phyloP scores from a whole-genome alignment of 2,888 invertebrate species.

The Rhingia campestris region DNA sequence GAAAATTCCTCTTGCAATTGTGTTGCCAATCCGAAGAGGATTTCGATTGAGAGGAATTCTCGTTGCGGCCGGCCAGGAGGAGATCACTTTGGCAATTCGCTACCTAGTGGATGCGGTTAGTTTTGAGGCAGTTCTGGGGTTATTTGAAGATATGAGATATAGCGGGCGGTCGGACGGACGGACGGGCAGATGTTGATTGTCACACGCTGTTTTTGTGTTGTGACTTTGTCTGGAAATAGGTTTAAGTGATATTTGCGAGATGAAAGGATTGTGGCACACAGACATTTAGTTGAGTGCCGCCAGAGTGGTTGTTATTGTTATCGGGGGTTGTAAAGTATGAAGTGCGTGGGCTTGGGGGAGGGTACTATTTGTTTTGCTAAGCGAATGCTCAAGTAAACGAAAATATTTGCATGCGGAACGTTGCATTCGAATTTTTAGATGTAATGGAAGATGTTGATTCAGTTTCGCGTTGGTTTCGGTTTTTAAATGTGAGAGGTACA shows the following conservation, averaged over 20 bases:
- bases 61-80: background rate
- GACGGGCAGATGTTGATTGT: constrained; percentile 37
- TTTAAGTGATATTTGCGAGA: constrained; percentile 20
- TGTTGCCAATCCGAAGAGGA: constrained; percentile 18
- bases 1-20: constrained; percentile 31
- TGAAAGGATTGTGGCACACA: constrained; percentile 9
- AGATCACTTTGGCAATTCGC: constrained; percentile 17
- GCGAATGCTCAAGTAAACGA: too few species aligned
- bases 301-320: constrained; percentile 5
- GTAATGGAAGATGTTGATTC: too few species aligned
- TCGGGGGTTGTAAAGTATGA: too few species aligned
- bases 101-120: constrained; percentile 18
- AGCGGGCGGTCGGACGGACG: too few species aligned
- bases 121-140: constrained; percentile 1
- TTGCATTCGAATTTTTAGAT: too few species aligned
- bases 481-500: too few species aligned
- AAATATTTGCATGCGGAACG: too few species aligned
- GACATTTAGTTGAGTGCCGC: background rate
- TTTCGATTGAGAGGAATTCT: constrained; percentile 10
- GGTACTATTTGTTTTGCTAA: too few species aligned
- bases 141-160: background rate
- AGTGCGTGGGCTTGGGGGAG: too few species aligned
- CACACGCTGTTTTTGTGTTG: constrained; percentile 15
- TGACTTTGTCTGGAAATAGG: constrained; percentile 7
- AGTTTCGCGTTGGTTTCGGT: too few species aligned